phyloP scores from a whole-genome alignment of 2,888 invertebrate genomes.

The Dendrolimus pini region DNA sequence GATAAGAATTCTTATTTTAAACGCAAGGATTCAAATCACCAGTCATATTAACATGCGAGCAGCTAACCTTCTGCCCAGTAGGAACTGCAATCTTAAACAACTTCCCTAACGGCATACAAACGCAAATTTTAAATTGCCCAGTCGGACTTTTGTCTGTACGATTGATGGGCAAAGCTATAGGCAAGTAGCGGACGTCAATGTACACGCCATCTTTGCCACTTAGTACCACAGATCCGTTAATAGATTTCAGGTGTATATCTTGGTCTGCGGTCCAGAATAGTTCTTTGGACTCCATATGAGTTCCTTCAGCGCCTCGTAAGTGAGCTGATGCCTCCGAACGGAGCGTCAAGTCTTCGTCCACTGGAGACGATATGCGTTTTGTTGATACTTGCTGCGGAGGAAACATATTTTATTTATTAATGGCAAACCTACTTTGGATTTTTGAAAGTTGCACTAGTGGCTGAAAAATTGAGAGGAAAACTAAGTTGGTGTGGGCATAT shows the following conservation, averaged over 20 bases:
- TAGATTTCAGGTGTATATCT: slow-evolving; percentile 84
- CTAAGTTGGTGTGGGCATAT: no score
- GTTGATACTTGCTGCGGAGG: slow-evolving; percentile 77
- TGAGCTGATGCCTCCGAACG: slow-evolving; percentile 82
- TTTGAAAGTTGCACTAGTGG: no score
- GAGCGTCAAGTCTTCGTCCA: slow-evolving; percentile 80
- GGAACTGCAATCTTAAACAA: slow-evolving; percentile 87
- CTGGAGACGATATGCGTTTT: slow-evolving; percentile 84
- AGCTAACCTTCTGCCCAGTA: slow-evolving; percentile 74
- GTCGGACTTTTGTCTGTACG: slow-evolving; percentile 34
- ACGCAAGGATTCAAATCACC: slow-evolving; percentile 80
- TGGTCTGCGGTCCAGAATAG: slow-evolving; percentile 87
- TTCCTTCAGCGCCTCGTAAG: slow-evolving; percentile 88
- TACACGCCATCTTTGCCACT: slow-evolving; percentile 83
- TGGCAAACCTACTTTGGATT: no score
- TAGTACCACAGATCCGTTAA: slow-evolving; percentile 84
- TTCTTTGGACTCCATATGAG: slow-evolving; percentile 82
- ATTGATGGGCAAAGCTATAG: slow-evolving; percentile 74
- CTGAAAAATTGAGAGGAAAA: no score
- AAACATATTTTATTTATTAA: not conserved
- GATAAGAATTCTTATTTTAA: slow-evolving; percentile 26
- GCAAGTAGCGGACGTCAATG: slow-evolving; percentile 83
- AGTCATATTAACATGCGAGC: slow-evolving; percentile 78
- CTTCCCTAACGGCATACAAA: slow-evolving; percentile 93
- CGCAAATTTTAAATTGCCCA: slow-evolving; percentile 90